Percentiles rank a stretch among this genome's conserved stretches.
Conservation (phyloP, 1,140 invertebrate species). For the Gryon sp. region DNA sequence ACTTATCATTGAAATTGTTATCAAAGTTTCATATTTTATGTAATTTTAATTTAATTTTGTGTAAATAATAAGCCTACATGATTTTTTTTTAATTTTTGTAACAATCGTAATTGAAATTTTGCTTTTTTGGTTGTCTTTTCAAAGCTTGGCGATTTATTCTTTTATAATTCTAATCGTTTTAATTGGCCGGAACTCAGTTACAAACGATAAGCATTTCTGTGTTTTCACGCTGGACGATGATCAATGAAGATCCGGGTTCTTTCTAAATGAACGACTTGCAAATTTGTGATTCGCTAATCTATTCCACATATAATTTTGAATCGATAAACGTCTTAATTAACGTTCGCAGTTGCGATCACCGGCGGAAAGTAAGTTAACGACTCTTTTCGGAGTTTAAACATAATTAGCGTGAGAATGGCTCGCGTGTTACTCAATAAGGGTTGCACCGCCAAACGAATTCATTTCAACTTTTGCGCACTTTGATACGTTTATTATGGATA, state of each 20-base stretch:
- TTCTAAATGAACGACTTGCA: conserved; percentile 1
- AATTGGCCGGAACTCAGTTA: conserved; percentile 1
- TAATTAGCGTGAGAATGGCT: conserved; percentile 51
- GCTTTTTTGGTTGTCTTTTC: too few species aligned
- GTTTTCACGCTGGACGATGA: conserved; percentile 1
- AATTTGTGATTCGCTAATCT: conserved; percentile 11
- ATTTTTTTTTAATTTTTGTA: too few species aligned
- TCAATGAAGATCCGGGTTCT: background rate
- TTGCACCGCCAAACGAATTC: conserved; percentile 32
- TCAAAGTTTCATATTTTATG: too few species aligned
- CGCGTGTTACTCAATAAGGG: conserved; percentile 28
- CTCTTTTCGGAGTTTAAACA: conserved; percentile 48
- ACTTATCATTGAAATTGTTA: too few species aligned
- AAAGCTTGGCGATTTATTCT: too few species aligned
- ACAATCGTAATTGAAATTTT: too few species aligned
- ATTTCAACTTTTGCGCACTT: conserved; percentile 42
- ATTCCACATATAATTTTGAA: conserved; percentile 16
- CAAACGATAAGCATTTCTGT: background rate
- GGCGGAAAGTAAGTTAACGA: conserved; percentile 40
- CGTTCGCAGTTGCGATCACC: conserved; percentile 23
- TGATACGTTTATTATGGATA: conserved; percentile 48
- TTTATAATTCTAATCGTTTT: conserved; percentile 3
- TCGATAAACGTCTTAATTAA: conserved; percentile 57
- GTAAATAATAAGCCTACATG: too few species aligned
- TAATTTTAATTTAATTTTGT: too few species aligned